These are phyloP conservation scores for Phylloscopus trochilus DNA, from an alignment of 2,113 vertebrate species.

Conservation along the genomic window DNA sequence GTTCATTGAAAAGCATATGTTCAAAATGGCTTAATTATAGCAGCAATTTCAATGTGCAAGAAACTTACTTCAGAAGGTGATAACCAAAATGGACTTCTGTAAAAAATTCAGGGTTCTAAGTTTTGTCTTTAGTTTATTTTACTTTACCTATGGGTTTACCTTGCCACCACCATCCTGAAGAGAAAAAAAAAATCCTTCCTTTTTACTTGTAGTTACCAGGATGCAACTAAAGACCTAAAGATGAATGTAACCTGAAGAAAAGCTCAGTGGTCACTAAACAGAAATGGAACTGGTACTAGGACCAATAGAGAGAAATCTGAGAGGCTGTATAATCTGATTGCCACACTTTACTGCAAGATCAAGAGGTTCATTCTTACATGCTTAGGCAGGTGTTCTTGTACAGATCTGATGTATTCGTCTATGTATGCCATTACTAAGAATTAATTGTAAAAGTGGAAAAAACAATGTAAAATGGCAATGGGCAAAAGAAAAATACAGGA, in stretches of 20 bases:
- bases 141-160: accelerated
- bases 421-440: not conserved
- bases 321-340: not conserved
- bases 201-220: not conserved
- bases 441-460: not conserved
- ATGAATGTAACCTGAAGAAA: not conserved
- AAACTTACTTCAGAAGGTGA: not conserved
- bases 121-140: not conserved
- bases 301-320: not conserved
- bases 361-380: not conserved
- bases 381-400: not conserved
- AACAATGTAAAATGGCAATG: accelerated
- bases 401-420: not conserved
- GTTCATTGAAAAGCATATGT: not conserved
- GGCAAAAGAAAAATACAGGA: not conserved
- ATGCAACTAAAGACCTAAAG: not conserved
- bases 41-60: not conserved
- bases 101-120: not conserved
- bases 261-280: not conserved
- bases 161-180: accelerated
- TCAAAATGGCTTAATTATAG: not conserved
- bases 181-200: not conserved
- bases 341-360: not conserved
- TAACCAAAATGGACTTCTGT: not conserved
- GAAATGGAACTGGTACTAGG: not conserved